phyloP scores from a whole-genome alignment of 2,113 vertebrate species.

The Thamnophis sirtalis region DNA sequence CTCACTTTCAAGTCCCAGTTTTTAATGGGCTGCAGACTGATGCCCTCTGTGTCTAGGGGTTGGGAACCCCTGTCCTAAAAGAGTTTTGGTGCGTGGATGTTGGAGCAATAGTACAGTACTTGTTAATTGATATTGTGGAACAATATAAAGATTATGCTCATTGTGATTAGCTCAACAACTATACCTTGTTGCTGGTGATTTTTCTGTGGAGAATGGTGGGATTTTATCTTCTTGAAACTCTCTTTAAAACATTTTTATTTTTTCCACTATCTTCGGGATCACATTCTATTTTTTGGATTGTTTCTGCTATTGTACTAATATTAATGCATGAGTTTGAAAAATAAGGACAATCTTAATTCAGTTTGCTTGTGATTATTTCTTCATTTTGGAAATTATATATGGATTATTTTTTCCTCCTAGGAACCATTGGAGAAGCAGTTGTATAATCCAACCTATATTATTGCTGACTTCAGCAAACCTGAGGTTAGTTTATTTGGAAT shows the following conservation, averaged over 20 bases:
- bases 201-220: neutral
- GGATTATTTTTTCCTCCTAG: conserved; percentile 63
- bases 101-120: neutral
- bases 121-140: neutral
- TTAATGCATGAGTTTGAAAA: neutral
- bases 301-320: neutral
- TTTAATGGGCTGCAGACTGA: neutral
- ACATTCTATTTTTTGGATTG: neutral
- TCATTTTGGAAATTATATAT: neutral
- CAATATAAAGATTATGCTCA: neutral
- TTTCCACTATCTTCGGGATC: neutral
- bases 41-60: neutral
- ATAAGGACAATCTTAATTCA: neutral
- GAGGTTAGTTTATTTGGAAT: conserved; percentile 74
- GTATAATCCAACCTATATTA: conserved; percentile 79
- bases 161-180: neutral
- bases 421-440: conserved; percentile 85
- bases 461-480: conserved; percentile 90
- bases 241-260: neutral
- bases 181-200: neutral
- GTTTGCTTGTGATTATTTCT: neutral
- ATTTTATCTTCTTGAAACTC: neutral
- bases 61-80: neutral
- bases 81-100: neutral
- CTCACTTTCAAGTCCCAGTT: neutral